Evolutionary conservation across 2,888 invertebrate genomes (phyloP).

Genomic region (Melitaea athalia): DNA sequence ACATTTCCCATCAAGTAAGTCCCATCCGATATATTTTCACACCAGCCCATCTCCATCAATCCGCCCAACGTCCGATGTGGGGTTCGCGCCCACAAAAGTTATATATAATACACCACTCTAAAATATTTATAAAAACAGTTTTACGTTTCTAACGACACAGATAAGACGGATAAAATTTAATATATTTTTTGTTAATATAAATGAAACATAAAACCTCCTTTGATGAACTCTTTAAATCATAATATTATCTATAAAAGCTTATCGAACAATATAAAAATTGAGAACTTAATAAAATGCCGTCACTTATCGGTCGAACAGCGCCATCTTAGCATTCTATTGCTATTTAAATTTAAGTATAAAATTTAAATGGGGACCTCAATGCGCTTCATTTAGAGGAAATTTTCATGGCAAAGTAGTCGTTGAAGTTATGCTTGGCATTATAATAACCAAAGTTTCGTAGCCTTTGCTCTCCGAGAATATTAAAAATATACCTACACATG

Average conservation of each 20-base stretch:
- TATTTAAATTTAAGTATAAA: conserved; percentile 44
- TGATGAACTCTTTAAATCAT: neutral
- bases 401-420: conserved; percentile 45
- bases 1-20: too few relatives aligned
- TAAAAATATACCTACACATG: neutral
- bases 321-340: conserved; percentile 27
- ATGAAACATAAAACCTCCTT: neutral
- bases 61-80: too few relatives aligned
- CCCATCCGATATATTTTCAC: too few relatives aligned
- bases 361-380: conserved; percentile 47
- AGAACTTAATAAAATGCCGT: conserved; percentile 20
- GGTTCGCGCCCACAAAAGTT: too few relatives aligned
- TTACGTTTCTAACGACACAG: neutral
- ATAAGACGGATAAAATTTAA: neutral
- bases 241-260: conserved; percentile 27
- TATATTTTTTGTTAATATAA: neutral
- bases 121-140: too few relatives aligned
- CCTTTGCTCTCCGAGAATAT: conserved; percentile 21
- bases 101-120: too few relatives aligned
- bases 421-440: conserved; percentile 40
- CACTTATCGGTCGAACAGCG: conserved; percentile 24
- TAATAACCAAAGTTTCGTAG: conserved; percentile 37
- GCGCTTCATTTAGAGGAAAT: conserved; percentile 46
- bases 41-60: too few relatives aligned
- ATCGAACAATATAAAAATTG: conserved; percentile 29